Evolutionary conservation across 1,140 invertebrate species (phyloP), one percentile per base, ranked within the genome.

Genomic region (Latrodectus geometricus): DNA sequence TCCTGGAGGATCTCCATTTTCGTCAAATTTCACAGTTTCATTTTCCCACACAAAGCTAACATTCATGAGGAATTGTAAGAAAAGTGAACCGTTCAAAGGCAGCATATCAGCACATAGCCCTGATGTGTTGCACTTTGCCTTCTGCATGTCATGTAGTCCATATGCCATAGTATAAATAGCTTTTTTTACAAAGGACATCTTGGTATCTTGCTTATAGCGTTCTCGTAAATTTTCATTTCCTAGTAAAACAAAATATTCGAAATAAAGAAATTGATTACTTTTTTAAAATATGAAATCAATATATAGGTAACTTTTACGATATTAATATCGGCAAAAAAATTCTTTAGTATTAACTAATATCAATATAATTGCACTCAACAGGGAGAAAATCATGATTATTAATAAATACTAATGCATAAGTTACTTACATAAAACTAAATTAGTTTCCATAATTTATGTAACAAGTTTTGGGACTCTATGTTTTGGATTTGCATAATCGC

Each of bases 1-100:
- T 73, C 95, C 95, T 54, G 96, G 95, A 23, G 96, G 96, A 91
- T 97, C 96, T 12, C 96, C 96, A 89, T 94, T 94, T 75, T 93
- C 92, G 91, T 97, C 95, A 89, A 97, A 97, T 88, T 94, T 94
- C 12, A 97, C 94, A 23, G 92, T 91, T 89, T 96, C 94, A 76
- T 92, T 92, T 79, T 92, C 92, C 90, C 94, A 95, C 11, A 91
- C 92, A 90, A 96, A 96, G 8, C 94, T 94, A 3, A 96, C 95
- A 89, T 96, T 95, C 90, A 95, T 92, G 84, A 97, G 91, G 90
- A 96, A 95, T 92, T 95, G 91, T 50, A 92, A 90, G 61, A 94
- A 93, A 4, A 93, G 89, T 8, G 92, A 93, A 8, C 94, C 94
- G 89, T 95, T 94, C 68, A 95, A 91, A 1, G 94, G 93, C 73